Evolutionary conservation across 2,888 invertebrate species (phyloP), one percentile per base, ranked within the genome.

Genomic region (Hypomecis atomaria): DNA sequence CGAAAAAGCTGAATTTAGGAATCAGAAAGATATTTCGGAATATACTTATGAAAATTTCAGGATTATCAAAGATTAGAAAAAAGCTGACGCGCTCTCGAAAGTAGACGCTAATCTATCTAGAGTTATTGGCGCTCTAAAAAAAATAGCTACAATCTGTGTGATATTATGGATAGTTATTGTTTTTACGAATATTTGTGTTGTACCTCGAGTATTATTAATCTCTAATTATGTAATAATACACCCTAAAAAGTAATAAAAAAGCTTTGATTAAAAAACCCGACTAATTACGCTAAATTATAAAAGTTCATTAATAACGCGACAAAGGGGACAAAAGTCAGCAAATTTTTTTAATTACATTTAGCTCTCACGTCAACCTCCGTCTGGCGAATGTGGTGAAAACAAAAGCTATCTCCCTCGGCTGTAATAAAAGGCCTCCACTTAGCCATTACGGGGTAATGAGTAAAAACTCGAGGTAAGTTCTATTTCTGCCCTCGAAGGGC

Each of bases 1-100:
- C 71, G 96, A 96, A 7, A 96, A 94, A 81, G 94, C 94, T 0
- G 94, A 95, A 67, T 97, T 97, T 83, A 91, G 89, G 13, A 95
- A 96, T 76, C 93, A 94, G 65, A 93, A 92, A 67, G 90, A 93
- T 65, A 93, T 96, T n/a, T 53, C 82, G 0, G 82, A 91, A 4
- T 94, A 83, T 61, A 86, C 90, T 0, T 94, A 90, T 69, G 70
- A 86, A 0, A 81, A 88, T 60, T 95, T 95, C 74, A 77, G 81
- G 33, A 94, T 95, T 55, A 72, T 74, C 45, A 83, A 81, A 66
- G 88, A 86, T 71, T 79, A 78, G 33, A 40, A 11, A 11, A 48
- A n/a, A 0, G 8, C 11, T n/a, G 34, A n/a, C 10, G 43, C 43
- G 43, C 6, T 33, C 34, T 23, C 47, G 8, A 47, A 33, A 9